A percentile compares a stretch with the other conserved stretches of the same genome.
phyloP scores from a whole-genome alignment of 2,888 invertebrate genomes.

The Gryllus longicercus region DNA sequence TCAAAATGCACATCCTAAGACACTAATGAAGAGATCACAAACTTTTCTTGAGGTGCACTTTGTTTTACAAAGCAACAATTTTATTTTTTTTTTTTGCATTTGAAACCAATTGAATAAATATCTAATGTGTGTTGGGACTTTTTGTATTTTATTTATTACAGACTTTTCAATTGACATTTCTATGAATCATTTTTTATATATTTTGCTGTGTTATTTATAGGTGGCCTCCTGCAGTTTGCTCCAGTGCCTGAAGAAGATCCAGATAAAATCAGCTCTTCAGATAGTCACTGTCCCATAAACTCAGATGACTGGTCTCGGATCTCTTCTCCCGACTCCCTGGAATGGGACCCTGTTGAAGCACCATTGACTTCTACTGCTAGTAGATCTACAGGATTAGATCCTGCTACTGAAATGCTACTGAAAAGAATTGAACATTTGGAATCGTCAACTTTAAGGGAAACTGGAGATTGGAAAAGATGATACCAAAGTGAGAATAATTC shows the following conservation, averaged over 20 bases:
- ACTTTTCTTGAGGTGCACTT: no score
- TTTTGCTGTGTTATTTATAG: conserved; percentile 24
- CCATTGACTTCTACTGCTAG: conserved; percentile 43
- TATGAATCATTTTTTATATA: neutral
- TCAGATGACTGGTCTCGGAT: conserved; percentile 36
- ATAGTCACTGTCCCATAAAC: conserved; percentile 28
- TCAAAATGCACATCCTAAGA: no score
- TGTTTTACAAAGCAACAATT: no score
- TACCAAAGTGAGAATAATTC: conserved; percentile 12
- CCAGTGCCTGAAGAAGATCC: conserved; percentile 32
- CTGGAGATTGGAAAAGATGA: conserved; percentile 49
- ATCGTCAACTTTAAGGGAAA: conserved; percentile 62
- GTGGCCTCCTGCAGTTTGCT: conserved; percentile 31
- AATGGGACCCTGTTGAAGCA: conserved; percentile 63
- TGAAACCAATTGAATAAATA: neutral
- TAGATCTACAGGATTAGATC: conserved; percentile 54
- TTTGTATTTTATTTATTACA: no score
- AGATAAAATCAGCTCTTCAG: conserved; percentile 27
- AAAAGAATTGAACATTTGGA: conserved; percentile 66
- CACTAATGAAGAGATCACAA: no score
- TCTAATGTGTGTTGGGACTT: no score
- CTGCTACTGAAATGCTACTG: conserved; percentile 62
- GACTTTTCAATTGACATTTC: no score
- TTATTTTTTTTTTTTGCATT: neutral
- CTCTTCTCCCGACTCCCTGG: conserved; percentile 63